Percentiles rank a stretch among this genome's conserved stretches.
Conservation (phyloP, 2,797 vertebrate genomes). For the Lepidocolaptes lacrymiger region DNA sequence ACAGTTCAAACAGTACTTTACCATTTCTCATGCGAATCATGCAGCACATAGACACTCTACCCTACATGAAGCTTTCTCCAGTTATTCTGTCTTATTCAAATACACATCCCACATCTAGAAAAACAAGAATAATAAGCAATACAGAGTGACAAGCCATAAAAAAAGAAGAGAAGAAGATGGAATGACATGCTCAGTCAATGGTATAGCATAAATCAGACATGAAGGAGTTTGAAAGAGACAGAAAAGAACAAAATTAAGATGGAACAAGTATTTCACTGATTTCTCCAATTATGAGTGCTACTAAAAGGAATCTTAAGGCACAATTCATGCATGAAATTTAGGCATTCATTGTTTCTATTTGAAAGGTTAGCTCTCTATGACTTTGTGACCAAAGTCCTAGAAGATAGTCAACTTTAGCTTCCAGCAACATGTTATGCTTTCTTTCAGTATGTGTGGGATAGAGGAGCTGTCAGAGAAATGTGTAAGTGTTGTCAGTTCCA, state of each 20-base stretch:
- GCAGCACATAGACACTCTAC: not conserved
- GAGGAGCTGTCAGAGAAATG: not conserved
- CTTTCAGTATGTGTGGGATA: not conserved
- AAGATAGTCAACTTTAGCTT: not conserved
- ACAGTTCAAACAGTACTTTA: conserved; percentile 21
- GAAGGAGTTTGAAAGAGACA: not conserved
- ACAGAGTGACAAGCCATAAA: not conserved
- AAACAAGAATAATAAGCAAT: conserved; percentile 24
- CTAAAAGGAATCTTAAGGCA: not conserved
- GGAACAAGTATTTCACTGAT: not conserved
- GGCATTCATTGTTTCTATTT: not conserved
- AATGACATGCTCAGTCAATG: not conserved
- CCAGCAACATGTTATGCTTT: not conserved
- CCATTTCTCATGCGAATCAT: not conserved
- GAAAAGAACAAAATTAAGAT: not conserved
- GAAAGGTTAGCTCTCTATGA: not conserved
- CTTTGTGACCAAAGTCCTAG: not conserved
- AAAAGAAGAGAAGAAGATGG: not conserved
- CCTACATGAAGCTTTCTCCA: not conserved
- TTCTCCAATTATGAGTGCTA: not conserved
- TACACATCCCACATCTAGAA: not conserved
- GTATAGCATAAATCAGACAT: not conserved
- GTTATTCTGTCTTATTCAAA: conserved; percentile 47
- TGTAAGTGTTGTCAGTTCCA: not conserved
- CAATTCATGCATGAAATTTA: not conserved